Evolutionary conservation across 2,797 vertebrate species (phyloP), one percentile per base, ranked within the genome.

Genomic region (Heteromormyrus szaboi): DNA sequence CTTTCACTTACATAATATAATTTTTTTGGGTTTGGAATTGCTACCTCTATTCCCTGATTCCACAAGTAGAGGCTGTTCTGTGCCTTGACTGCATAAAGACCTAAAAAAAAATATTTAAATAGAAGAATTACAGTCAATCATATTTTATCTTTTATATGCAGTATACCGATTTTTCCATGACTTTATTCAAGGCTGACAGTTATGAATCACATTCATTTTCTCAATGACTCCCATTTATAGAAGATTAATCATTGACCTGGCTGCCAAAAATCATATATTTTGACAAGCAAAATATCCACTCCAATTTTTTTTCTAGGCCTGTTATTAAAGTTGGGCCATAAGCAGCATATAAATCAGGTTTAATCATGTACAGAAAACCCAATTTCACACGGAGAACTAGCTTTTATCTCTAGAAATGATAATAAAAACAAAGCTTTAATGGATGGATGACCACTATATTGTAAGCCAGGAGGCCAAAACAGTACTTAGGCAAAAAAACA

Each of bases 201-300:
- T 85, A 53, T 54, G 22, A 85, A 85, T 53, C 25, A 19, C 25
- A 86, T 56, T 86, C 84, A 86, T 86, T 86, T 86, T 86, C 51
- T 53, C 84, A 54, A 56, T 54, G 51, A 54, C 51, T 86, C 51
- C 50, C 44, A 83, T 83, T 83, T 83, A 83, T 50, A 37, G 22
- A 86, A 54, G 84, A 86, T 86, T 54, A 86, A 86, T 86, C 50
- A 54, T 17, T 86, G 48, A 86, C 84, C 84, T 54, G 51, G 50
- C 50, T 86, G 84, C 84, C 84, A 86, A 86, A 56, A 54, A 54
- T 50, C 50, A 53, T 86, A 86, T 54, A 86, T 54, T 86, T 86
- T 86, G 84, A 86, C 84, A 53, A n/a, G 51, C 25, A 50, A 33
- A 86, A 54, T 54, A 86, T 86, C 51, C 51, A 53, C 84, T 54